Base-by-base conservation (phyloP, 2,888 invertebrate species). In the Mycalesis mineus region DNA sequence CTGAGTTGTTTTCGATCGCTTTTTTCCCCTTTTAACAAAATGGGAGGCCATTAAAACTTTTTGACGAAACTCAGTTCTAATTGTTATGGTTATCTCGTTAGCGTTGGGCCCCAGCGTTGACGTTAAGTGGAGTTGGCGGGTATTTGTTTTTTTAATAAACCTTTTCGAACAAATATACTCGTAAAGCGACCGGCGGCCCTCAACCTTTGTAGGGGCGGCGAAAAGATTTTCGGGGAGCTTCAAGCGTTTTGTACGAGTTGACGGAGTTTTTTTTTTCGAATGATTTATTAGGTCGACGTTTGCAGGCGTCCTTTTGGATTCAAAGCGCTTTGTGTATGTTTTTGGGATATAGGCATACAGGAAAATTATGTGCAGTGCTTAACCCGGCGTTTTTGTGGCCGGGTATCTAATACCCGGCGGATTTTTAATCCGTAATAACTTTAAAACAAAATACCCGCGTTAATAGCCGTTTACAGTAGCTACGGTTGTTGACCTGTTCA, bases 31-130 rank as follows among this genome's bases (percentile, higher is more conserved):
- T 63, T 62, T 60, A 62, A 66, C 70, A 74, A 81, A 82, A 73
- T 76, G 72, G 72, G 75, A 74, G 76, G 74, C 80, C 84, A 81
- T 87, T 87, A 86, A 84, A 87, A 86, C 77, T 86, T 87, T 79
- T 79, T 77, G 80, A 82, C 74, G 78, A 75, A 74, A 68, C 72
- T 57, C 62, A 66, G 71, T 69, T 82, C 77, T 82, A 81, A 84
- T 82, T 83, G 80, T 79, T 74, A 77, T 70, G 73, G 80, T 78
- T 78, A 78, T 80, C 81, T 83, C 74, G 81, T 80, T 78, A 81
- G 71, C 71, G 70, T 70, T 70, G 56, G 51, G 41, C 47, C 56
- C 56, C 36, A 59, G 56, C 56, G 51, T 57, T 60, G 68, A 76
- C 71, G 72, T 74, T 72, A 65, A 66, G 51, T 64, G 63, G 42